Conservation (phyloP, 2,888 invertebrate species). For the Melitaea athalia region DNA sequence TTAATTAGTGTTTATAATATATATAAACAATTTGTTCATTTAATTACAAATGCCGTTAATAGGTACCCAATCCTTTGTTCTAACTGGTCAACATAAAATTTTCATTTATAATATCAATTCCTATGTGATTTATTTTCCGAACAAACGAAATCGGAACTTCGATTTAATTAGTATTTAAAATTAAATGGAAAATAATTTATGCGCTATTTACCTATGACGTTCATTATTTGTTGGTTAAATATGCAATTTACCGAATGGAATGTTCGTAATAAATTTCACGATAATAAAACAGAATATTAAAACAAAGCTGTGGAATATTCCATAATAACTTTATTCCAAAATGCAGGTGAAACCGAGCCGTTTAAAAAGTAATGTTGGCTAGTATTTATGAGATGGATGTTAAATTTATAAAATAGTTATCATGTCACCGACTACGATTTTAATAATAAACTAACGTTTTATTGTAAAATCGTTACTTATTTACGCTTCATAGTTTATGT, state of each 20-base stretch:
- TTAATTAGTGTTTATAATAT: background rate
- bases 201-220: conserved; percentile 30
- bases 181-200: conserved; percentile 32
- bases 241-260: conserved; percentile 27
- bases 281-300: conserved; percentile 40
- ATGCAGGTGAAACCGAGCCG: conserved; percentile 46
- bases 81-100: background rate
- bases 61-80: background rate
- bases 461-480: conserved; percentile 1
- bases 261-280: conserved; percentile 33
- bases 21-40: background rate
- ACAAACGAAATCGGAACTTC: conserved; percentile 22
- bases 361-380: conserved; percentile 24
- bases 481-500: background rate
- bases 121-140: conserved; percentile 2
- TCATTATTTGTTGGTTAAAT: conserved; percentile 33
- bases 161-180: conserved; percentile 35
- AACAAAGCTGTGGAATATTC: conserved; percentile 34
- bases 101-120: conserved; percentile 2
- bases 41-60: background rate
- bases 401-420: conserved; percentile 40
- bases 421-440: background rate
- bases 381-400: conserved; percentile 16
- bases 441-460: background rate
- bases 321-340: conserved; percentile 35